Conservation (phyloP, 2,888 invertebrate genomes). For the Cerastoderma edule region DNA sequence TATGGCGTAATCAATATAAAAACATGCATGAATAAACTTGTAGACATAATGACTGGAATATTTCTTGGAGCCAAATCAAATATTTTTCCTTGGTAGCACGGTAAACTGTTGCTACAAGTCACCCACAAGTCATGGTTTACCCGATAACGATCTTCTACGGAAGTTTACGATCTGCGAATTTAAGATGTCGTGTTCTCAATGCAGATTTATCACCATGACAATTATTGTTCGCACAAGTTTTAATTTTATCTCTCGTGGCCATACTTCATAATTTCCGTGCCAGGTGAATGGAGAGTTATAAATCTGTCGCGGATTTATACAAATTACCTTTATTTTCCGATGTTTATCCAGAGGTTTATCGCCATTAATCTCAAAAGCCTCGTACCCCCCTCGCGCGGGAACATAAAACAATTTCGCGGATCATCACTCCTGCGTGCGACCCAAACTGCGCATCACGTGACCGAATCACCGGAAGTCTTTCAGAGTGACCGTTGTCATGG, state of each 20-base stretch:
- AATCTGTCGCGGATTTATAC: conserved; percentile 14
- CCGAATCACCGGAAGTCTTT: neutral
- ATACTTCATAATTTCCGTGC: conserved; percentile 18
- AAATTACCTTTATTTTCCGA: conserved; percentile 24
- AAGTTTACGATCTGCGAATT: conserved; percentile 2
- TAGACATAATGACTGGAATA: no score
- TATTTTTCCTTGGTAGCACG: no score
- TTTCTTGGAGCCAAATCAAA: no score
- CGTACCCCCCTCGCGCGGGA: conserved; percentile 16
- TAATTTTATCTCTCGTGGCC: conserved; percentile 12
- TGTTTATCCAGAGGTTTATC: conserved; percentile 12
- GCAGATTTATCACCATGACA: no score
- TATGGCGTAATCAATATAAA: no score
- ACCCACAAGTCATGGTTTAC: conserved; percentile 5
- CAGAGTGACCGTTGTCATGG: conserved; percentile 1
- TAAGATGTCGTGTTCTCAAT: conserved; percentile 13
- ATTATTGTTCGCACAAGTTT: no score
- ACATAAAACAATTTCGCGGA: conserved; percentile 20
- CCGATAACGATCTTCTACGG: neutral
- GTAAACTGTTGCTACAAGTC: no score
- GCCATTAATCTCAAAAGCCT: conserved; percentile 14
- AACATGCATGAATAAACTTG: no score
- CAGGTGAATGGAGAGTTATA: conserved; percentile 7
- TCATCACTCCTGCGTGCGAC: conserved; percentile 17
- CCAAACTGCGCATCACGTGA: conserved; percentile 11